Percentiles rank a stretch among this genome's conserved stretches.
Conservation (phyloP, 2,797 vertebrate genomes). For the Enteromius fasciolatus region DNA sequence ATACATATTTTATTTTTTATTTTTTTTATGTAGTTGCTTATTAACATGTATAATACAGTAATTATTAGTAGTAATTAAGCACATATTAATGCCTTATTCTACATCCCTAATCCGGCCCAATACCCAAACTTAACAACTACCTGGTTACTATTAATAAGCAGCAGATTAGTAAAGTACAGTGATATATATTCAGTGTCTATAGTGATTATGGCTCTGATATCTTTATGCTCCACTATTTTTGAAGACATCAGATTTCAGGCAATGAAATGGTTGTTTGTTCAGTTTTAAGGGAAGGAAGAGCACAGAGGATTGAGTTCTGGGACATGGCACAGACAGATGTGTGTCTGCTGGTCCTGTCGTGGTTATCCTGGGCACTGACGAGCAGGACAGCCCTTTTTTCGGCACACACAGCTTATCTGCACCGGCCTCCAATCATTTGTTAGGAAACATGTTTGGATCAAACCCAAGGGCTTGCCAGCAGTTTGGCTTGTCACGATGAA, state of each 20-base stretch:
- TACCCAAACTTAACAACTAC: no score
- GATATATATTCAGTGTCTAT: neutral
- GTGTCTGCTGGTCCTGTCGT: constrained; percentile 66
- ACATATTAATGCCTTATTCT: no score
- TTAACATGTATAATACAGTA: no score
- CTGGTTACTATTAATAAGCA: no score
- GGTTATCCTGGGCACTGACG: constrained; percentile 63
- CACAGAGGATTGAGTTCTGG: constrained; percentile 20
- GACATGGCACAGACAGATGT: constrained; percentile 56
- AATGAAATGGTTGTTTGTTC: neutral
- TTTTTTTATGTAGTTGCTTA: no score
- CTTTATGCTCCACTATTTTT: neutral
- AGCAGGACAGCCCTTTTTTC: constrained; percentile 60
- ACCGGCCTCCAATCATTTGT: constrained; percentile 51
- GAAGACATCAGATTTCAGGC: neutral
- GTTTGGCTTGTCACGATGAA: constrained; percentile 64
- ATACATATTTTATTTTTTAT: no score
- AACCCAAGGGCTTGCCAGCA: constrained; percentile 59
- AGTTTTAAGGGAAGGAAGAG: neutral
- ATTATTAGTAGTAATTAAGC: no score
- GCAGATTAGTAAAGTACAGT: no score
- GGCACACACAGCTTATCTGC: constrained; percentile 59
- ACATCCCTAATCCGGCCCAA: no score
- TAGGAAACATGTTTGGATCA: constrained; percentile 57
- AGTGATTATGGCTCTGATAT: neutral